Evolutionary conservation across 2,113 vertebrate species (phyloP), one percentile per base, ranked within the genome.

Genomic region (Sitta europaea): DNA sequence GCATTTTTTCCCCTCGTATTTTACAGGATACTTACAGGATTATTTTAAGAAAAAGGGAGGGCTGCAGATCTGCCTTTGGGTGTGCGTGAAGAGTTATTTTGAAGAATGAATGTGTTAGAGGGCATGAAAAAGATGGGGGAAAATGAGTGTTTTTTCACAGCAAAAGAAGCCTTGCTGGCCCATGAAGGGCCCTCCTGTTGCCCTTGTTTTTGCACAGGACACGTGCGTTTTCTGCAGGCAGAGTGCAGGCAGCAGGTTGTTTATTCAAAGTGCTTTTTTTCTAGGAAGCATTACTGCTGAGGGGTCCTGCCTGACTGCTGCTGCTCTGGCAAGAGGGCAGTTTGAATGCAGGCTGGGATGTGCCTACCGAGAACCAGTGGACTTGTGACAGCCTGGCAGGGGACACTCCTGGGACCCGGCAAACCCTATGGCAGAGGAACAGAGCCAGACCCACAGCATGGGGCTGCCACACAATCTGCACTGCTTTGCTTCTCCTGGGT

Each of bases 11-110:
- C 86, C 29, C 63, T 92, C 6, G 1, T 88, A 90, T 91, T 95
- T 92, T 89, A 92, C 63, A 74, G 81, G 81, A 91, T 93, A 67
- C 89, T 91, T 96, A 27, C 38, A 91, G 50, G 71, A 86, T 92
- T 94, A 81, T 85, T 90, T 89, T 89, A 86, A 83, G 89, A 90
- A 91, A 96, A 93, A 76, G 40, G 47, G 59, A 95, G 83, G 76
- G 91, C 85, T 94, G 58, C 70, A 80, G 78, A 93, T 40, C 45
- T 92, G 92, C 80, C 85, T 94, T 96, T 82, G 88, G 68, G 76
- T 90, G 78, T 81, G 83, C 59, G 78, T 40, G 67, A 95, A 88
- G 73, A 67, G 95, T 94, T 96, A 90, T 97, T 97, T 92, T 90
- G 29, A 88, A 95, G 53, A 93, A 94, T 36, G 86, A 78, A 76